These are phyloP conservation scores for Gymnopithys bicolor DNA, from an alignment of 2,797 vertebrate genomes.

Conservation along the genomic window DNA sequence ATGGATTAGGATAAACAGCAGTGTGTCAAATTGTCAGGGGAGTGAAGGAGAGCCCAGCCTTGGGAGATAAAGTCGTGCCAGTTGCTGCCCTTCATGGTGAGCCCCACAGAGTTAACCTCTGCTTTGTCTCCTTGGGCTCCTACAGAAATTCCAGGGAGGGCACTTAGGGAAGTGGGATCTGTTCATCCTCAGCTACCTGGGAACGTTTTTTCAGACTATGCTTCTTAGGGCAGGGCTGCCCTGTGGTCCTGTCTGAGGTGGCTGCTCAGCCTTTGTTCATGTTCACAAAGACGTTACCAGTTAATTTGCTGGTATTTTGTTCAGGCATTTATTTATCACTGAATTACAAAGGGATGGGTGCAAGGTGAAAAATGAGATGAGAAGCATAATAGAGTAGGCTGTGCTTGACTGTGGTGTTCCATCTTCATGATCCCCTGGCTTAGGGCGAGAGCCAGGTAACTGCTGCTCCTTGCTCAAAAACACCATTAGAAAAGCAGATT, in stretches of 20 bases:
- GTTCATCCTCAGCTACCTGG: not conserved
- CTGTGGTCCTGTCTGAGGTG: not conserved
- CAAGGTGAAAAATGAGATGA: slow-evolving; percentile 6
- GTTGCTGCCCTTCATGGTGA: not conserved
- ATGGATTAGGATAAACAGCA: slow-evolving; percentile 64
- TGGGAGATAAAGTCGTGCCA: not conserved
- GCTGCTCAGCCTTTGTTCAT: not conserved
- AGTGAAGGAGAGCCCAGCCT: not conserved
- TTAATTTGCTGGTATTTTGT: slow-evolving; percentile 17
- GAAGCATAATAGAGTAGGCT: not conserved
- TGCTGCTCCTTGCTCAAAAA: not conserved
- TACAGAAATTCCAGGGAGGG: not conserved
- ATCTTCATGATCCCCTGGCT: not conserved
- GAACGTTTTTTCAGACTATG: not conserved
- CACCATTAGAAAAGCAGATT: not conserved
- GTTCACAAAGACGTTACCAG: not conserved
- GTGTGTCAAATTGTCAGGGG: slow-evolving; percentile 48
- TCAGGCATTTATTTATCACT: not conserved
- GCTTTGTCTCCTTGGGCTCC: not conserved
- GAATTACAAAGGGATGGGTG: slow-evolving; percentile 26
- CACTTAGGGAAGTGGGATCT: not conserved
- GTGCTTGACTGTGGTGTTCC: not conserved
- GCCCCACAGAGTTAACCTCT: not conserved
- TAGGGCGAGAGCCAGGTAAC: not conserved
- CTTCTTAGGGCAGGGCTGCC: not conserved